phyloP scores from a whole-genome alignment of 2,797 vertebrate genomes.

The Lindbergichthys nudifrons region DNA sequence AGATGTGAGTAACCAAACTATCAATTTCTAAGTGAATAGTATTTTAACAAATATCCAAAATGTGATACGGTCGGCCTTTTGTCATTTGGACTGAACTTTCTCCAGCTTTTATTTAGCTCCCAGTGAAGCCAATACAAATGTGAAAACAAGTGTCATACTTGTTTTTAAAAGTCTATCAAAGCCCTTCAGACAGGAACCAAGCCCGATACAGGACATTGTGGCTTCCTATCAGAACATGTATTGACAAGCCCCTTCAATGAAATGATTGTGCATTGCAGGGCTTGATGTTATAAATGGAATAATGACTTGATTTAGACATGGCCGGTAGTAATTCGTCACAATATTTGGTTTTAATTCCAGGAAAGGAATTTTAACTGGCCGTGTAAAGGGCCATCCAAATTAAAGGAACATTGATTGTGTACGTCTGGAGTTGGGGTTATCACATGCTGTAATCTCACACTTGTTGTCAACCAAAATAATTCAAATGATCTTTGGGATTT shows the following conservation, averaged over 20 bases:
- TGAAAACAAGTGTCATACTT: constrained; percentile 17
- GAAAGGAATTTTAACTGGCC: constrained; percentile 59
- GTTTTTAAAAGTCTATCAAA: constrained; percentile 66
- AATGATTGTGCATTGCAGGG: constrained; percentile 77
- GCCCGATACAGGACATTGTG: constrained; percentile 46
- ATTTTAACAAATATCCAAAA: neutral
- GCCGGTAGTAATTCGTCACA: constrained; percentile 26
- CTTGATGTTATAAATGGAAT: constrained; percentile 74
- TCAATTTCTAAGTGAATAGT: neutral
- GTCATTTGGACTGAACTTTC: constrained; percentile 4
- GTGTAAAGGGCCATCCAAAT: neutral
- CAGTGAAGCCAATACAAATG: constrained; percentile 9
- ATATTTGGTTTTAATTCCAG: constrained; percentile 57
- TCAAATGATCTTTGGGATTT: neutral
- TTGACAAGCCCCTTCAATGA: constrained; percentile 76
- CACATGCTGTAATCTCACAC: neutral
- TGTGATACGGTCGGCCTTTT: neutral
- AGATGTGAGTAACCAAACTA: neutral
- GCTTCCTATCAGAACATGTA: constrained; percentile 77
- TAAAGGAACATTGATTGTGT: neutral
- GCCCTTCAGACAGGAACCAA: constrained; percentile 65
- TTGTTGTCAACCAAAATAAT: neutral
- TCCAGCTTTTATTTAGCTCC: neutral
- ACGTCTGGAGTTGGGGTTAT: neutral
- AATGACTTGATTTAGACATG: constrained; percentile 61